Evolutionary conservation across 1,140 invertebrate species (phyloP).

Genomic region (Hetaerina americana): DNA sequence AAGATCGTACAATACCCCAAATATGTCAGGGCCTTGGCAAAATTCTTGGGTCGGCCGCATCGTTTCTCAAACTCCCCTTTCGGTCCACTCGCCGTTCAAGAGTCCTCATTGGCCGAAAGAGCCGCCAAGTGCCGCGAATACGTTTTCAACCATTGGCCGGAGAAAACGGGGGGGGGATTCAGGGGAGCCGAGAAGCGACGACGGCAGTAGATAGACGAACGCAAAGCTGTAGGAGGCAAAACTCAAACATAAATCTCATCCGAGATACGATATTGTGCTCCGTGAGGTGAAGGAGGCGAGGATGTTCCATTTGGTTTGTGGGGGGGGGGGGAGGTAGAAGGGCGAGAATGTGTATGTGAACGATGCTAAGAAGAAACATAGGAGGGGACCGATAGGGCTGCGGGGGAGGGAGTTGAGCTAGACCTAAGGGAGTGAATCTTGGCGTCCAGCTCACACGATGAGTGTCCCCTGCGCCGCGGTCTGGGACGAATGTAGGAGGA

Average conservation of each 20-base stretch:
- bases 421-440: no score
- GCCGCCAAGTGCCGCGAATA: not conserved
- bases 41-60: not conserved
- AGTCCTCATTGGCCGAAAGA: not conserved
- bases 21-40: not conserved
- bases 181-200: no score
- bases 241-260: not conserved
- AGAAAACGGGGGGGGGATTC: not conserved
- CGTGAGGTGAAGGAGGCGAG: no score
- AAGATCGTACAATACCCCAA: not conserved
- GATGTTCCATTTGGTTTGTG: not conserved
- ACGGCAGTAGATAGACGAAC: not conserved
- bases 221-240: not conserved
- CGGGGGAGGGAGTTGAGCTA: no score
- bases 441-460: not conserved
- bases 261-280: not conserved
- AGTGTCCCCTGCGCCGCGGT: no score
- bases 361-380: no score
- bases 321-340: no score
- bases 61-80: not conserved
- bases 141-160: not conserved
- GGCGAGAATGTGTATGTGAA: no score
- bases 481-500: no score
- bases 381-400: no score
- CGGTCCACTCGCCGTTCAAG: not conserved